Conservation (phyloP, 2,113 vertebrate species). For the Anarrhichthys ocellatus region DNA sequence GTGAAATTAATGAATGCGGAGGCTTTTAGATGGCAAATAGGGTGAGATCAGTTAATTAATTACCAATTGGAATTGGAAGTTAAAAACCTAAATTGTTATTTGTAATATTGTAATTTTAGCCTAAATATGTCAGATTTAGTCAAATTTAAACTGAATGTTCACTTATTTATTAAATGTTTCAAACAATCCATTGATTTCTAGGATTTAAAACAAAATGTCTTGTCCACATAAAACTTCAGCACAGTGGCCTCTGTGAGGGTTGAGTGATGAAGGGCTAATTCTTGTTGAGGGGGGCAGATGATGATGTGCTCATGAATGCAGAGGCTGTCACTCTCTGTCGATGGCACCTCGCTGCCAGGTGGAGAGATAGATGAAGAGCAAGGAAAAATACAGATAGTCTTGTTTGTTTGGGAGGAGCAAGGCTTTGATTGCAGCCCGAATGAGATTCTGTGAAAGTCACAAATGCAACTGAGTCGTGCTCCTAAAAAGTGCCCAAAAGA, state of each 20-base stretch:
- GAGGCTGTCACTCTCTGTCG: conserved; percentile 50
- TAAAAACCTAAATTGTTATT: background rate
- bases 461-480: background rate
- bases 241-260: conserved; percentile 7
- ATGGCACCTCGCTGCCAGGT: conserved; percentile 51
- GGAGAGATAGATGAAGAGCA: conserved; percentile 55
- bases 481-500: background rate
- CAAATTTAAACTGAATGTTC: background rate
- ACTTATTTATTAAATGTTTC: background rate
- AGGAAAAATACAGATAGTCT: conserved; percentile 23
- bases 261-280: conserved; percentile 74
- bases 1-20: conserved; percentile 59
- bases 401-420: conserved; percentile 30
- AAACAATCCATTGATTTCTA: background rate
- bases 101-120: background rate
- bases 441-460: conserved; percentile 16
- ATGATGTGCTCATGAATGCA: conserved; percentile 69
- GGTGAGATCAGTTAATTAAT: conserved; percentile 54
- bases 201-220: conserved; percentile 24
- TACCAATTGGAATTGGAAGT: conserved; percentile 2
- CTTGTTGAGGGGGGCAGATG: conserved; percentile 59
- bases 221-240: conserved; percentile 11
- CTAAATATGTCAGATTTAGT: background rate
- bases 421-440: conserved; percentile 34
- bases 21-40: conserved; percentile 29